phyloP scores from a whole-genome alignment of 2,888 invertebrate genomes.

The Drosophila quasianomalipes region DNA sequence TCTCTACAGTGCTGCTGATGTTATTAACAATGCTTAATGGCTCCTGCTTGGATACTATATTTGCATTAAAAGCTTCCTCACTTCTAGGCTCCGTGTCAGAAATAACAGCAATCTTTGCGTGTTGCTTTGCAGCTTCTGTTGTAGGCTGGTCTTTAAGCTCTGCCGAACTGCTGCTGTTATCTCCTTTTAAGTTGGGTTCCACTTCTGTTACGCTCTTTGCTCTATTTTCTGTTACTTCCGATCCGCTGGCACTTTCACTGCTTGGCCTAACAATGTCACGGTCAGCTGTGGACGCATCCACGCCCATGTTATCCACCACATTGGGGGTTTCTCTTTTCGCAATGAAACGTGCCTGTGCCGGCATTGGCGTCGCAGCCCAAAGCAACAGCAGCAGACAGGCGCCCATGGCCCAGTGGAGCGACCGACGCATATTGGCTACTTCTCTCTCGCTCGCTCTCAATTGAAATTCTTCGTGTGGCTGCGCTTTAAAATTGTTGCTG shows the following conservation, averaged over 20 bases:
- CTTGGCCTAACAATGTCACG: slow-evolving; percentile 67
- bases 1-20: neutral
- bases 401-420: slow-evolving; percentile 38
- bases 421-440: slow-evolving; percentile 50
- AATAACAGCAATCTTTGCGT: neutral
- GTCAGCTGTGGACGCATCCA: slow-evolving; percentile 52
- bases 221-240: slow-evolving; percentile 8
- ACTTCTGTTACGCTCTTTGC: neutral
- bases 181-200: slow-evolving; percentile 7
- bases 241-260: slow-evolving; percentile 56
- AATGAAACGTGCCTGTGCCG: slow-evolving; percentile 70
- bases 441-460: slow-evolving; percentile 19
- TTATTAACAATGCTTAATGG: neutral
- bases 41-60: neutral
- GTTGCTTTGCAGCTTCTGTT: slow-evolving; percentile 2
- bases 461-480: slow-evolving; percentile 46
- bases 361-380: slow-evolving; percentile 45
- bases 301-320: slow-evolving; percentile 36
- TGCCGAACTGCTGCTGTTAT: slow-evolving; percentile 7
- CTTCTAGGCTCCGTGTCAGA: neutral
- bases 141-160: neutral
- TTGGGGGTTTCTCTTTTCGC: slow-evolving; percentile 70
- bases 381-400: slow-evolving; percentile 41
- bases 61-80: slow-evolving; percentile 1
- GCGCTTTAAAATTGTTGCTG: slow-evolving; percentile 53